Evolutionary conservation across 2,113 vertebrate genomes (phyloP).

Genomic region (Peromyscus maniculatus): DNA sequence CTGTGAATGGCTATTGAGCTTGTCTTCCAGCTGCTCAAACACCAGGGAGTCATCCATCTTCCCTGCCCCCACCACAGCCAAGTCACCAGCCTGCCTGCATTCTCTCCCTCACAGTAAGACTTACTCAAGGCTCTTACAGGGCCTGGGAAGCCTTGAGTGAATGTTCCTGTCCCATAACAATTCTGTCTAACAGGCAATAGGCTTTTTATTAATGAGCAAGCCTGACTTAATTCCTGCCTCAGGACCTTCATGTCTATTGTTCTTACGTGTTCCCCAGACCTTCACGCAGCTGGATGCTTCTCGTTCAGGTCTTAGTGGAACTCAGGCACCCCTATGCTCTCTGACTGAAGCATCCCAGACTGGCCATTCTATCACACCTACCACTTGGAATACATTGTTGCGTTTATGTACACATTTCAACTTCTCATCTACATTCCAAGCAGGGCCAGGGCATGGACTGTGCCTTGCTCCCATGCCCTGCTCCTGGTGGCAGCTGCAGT

Average conservation of each 20-base stretch:
- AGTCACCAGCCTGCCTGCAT: neutral
- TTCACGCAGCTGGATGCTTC: neutral
- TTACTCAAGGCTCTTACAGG: neutral
- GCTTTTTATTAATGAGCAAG: neutral
- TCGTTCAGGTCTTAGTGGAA: neutral
- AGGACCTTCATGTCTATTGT: neutral
- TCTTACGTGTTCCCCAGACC: neutral
- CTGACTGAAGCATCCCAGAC: neutral
- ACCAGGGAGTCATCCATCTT: neutral
- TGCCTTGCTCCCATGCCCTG: neutral
- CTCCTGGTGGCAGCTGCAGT: neutral
- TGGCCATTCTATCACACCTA: accelerated
- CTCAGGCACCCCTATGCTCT: neutral
- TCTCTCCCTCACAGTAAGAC: neutral
- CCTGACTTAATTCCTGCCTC: neutral
- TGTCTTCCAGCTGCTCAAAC: neutral
- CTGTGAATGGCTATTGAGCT: neutral
- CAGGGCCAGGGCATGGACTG: neutral
- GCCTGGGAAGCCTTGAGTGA: neutral
- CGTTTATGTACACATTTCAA: neutral
- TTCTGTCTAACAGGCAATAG: neutral
- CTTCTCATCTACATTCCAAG: neutral
- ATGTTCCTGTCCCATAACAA: too few relatives aligned
- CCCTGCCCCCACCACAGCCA: neutral
- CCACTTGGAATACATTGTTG: neutral